Base-by-base conservation (phyloP, 2,113 vertebrate genomes). In the Martes martes region DNA sequence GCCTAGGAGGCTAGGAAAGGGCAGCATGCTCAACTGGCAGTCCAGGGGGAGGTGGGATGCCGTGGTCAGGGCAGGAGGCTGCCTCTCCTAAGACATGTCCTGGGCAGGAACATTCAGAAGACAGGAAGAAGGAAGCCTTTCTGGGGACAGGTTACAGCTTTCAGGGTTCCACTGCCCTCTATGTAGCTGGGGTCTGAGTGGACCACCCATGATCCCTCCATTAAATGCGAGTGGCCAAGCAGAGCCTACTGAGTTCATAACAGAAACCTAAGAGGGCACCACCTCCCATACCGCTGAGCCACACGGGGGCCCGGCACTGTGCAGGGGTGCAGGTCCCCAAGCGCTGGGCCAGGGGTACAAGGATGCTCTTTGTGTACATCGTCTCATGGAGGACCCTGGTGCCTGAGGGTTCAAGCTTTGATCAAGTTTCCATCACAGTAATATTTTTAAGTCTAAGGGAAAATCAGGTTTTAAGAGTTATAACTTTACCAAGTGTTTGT, bases 31-130 rank as follows among this genome's bases (percentile, higher is more conserved):
- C 42, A 3, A 28, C 45, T 55, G 65, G 65, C 23, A 31, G 78
- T 82, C 9, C 0, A 45, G 65, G 15, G 57, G 57, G 57, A 57
- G 57, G 57, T 0, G 19, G 23, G 23, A 45, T 8, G 42, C 63
- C 0, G 1, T 0, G 1, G 50, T 26, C 36, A 39, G 16, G 39
- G 26, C 6, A 8, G 39, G 10, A 23, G 79, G 47, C 39, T 7
- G 23, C 36, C 15, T 6, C 3, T 6, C 31, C 57, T 57, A 45
- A 36, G 19, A 9, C 14, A 1, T n/a, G n/a, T 47, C 52, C 57
- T 31, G 21, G 13, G 28, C 19, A 45, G 42, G 7, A 23, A 80
- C 24, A 18, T 33, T 61, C 11, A 24, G 80, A 80, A 61, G 74
- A 28, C 36, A 28, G 79, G 52, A 52, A 80, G 69, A 42, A 71